phyloP scores from a whole-genome alignment of 1,140 invertebrate genomes.

The Drosophila jambulina region DNA sequence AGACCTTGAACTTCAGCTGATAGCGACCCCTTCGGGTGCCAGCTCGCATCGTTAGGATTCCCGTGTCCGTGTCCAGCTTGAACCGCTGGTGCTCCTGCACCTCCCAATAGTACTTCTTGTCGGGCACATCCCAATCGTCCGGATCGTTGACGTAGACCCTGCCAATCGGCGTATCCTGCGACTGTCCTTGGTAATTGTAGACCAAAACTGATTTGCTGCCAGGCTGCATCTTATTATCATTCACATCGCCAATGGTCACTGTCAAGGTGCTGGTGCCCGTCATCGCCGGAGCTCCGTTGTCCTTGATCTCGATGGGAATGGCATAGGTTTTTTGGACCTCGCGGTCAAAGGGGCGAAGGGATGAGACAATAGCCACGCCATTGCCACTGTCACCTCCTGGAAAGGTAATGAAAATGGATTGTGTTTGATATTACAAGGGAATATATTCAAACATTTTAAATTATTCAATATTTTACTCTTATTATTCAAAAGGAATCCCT shows the following conservation, averaged over 20 bases:
- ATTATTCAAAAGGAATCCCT: too few species aligned
- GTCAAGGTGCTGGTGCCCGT: constrained; percentile 89
- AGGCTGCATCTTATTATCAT: constrained; percentile 90
- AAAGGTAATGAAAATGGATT: background rate
- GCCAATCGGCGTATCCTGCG: constrained; percentile 88
- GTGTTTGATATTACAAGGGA: background rate
- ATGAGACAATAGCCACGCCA: constrained; percentile 88
- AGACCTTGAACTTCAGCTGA: constrained; percentile 88
- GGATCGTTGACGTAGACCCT: constrained; percentile 89
- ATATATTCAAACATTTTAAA: too few species aligned
- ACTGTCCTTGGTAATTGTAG: constrained; percentile 89
- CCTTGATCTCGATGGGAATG: constrained; percentile 88
- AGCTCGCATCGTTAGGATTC: constrained; percentile 89
- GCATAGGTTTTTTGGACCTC: constrained; percentile 89
- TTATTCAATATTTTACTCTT: too few species aligned
- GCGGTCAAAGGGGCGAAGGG: constrained; percentile 88
- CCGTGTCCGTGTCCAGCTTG: constrained; percentile 87
- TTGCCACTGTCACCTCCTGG: constrained; percentile 88
- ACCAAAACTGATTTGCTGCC: constrained; percentile 90
- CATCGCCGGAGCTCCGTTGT: constrained; percentile 86
- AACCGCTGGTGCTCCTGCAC: constrained; percentile 86
- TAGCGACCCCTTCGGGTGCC: constrained; percentile 88
- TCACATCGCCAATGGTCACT: constrained; percentile 89
- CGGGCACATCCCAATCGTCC: constrained; percentile 90
- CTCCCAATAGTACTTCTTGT: constrained; percentile 89